phyloP scores from a whole-genome alignment of 2,113 vertebrate species.

The Bos taurus region DNA sequence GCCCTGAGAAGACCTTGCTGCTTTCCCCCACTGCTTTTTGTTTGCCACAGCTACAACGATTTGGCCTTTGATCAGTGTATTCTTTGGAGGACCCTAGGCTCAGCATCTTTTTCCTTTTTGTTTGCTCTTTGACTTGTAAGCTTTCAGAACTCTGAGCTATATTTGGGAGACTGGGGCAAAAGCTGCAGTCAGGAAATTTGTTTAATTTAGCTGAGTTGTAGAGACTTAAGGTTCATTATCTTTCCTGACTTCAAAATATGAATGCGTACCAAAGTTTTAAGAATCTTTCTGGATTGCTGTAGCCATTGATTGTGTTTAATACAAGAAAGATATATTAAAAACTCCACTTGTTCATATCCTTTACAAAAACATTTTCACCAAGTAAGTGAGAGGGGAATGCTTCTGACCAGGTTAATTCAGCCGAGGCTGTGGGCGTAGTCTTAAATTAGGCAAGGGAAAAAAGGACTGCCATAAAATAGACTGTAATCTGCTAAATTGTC shows the following conservation, averaged over 20 bases:
- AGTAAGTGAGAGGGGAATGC: background rate
- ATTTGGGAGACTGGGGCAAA: background rate
- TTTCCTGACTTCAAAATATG: background rate
- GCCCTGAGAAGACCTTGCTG: background rate
- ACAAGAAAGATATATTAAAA: background rate
- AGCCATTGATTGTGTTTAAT: background rate
- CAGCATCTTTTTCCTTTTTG: background rate
- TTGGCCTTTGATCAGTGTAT: background rate
- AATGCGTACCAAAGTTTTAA: background rate
- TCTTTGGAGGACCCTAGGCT: background rate
- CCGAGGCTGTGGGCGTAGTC: background rate
- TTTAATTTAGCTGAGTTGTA: background rate
- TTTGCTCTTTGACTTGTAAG: conserved; percentile 5
- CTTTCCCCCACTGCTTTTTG: background rate
- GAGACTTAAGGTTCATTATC: background rate
- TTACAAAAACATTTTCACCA: background rate
- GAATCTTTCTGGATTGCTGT: background rate
- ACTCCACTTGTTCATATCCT: background rate
- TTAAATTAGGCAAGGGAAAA: background rate
- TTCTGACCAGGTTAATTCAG: background rate
- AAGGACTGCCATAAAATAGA: background rate
- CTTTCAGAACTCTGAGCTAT: background rate
- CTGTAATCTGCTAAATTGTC: background rate
- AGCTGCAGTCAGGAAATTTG: background rate
- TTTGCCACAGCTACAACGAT: background rate